Evolutionary conservation across 2,113 vertebrate species (phyloP).

Genomic region (Zingel zingel): DNA sequence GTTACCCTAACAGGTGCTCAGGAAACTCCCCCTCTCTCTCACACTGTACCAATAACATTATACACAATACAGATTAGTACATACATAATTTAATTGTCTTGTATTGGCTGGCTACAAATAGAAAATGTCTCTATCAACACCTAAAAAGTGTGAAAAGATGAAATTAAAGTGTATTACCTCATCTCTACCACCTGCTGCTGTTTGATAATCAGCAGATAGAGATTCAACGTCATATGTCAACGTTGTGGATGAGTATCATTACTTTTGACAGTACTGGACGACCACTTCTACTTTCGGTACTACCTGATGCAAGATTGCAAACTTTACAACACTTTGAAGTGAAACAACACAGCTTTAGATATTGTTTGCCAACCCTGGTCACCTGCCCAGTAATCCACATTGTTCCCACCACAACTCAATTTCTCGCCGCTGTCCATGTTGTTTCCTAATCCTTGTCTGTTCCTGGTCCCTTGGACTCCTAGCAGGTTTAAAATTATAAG

Average conservation of each 20-base stretch:
- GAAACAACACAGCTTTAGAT: not conserved
- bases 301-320: not conserved
- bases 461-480: not conserved
- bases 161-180: conserved; percentile 20
- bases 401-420: not conserved
- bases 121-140: not conserved
- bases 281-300: not conserved
- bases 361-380: no score
- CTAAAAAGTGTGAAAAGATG: conserved; percentile 7
- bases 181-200: conserved; percentile 28
- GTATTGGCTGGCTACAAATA: not conserved
- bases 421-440: not conserved
- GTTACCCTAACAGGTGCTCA: not conserved
- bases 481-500: not conserved
- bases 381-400: no score
- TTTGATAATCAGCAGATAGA: conserved; percentile 1
- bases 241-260: not conserved
- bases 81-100: not conserved
- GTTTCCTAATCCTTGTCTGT: not conserved
- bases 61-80: not conserved
- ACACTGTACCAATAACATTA: not conserved
- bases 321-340: not conserved
- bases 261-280: no score
- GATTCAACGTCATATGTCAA: no score
- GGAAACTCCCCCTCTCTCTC: not conserved